A percentile compares a stretch with the other conserved stretches of the same genome.
Evolutionary conservation across 2,888 invertebrate species (phyloP).

Genomic region (Agrenia bidenticulata): DNA sequence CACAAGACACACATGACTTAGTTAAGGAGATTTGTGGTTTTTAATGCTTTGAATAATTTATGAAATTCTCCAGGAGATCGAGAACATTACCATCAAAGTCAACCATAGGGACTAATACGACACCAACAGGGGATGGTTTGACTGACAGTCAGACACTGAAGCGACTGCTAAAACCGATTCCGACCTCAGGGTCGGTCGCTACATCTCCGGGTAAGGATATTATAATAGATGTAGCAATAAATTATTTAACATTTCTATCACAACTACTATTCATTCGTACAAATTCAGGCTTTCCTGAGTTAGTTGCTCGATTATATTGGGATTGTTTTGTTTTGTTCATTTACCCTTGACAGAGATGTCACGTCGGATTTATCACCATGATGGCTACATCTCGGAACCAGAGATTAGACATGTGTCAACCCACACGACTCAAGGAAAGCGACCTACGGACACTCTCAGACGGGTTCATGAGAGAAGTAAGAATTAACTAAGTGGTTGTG

Average conservation of each 20-base stretch:
- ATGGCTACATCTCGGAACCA: constrained; percentile 55
- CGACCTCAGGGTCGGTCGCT: constrained; percentile 61
- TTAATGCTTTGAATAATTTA: not conserved
- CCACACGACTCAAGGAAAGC: constrained; percentile 66
- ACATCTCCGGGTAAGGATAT: no score
- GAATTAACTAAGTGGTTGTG: constrained; percentile 17
- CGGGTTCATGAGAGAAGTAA: constrained; percentile 51
- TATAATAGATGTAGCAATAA: no score
- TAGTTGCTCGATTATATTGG: no score
- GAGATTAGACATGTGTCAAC: constrained; percentile 58
- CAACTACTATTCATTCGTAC: no score
- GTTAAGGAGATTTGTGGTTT: not conserved
- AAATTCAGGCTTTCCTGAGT: no score
- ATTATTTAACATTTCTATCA: no score
- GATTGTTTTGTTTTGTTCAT: no score
- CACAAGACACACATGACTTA: constrained; percentile 13
- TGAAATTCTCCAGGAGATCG: constrained; percentile 39
- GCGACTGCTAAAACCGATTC: constrained; percentile 91
- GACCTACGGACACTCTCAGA: constrained; percentile 50
- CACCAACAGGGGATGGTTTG: constrained; percentile 53
- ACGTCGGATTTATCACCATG: constrained; percentile 64
- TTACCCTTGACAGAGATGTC: no score
- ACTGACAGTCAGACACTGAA: constrained; percentile 84
- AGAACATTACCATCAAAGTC: constrained; percentile 52
- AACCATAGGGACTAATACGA: constrained; percentile 53